These are phyloP conservation scores for Lutraria lutraria DNA, from an alignment of 2,888 invertebrate species.

Conservation along the genomic window DNA sequence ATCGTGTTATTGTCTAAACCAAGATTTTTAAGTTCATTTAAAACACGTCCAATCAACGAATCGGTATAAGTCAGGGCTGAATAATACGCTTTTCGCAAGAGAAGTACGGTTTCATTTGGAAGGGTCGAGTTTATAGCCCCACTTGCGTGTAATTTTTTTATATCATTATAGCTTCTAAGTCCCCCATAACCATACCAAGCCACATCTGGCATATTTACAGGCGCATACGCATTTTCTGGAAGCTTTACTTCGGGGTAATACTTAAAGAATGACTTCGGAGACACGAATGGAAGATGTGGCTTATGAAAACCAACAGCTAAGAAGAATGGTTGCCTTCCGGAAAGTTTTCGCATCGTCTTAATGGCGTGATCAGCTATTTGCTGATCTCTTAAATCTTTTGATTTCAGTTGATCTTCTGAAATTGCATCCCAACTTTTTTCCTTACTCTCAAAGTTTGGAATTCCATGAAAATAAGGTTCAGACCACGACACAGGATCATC, in stretches of 20 bases:
- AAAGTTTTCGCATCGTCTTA: conserved; percentile 88
- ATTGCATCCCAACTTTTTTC: conserved; percentile 89
- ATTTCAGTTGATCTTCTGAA: conserved; percentile 75
- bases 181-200: conserved; percentile 76
- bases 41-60: conserved; percentile 64
- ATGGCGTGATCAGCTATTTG: conserved; percentile 90
- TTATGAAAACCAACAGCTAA: conserved; percentile 95
- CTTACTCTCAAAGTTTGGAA: conserved; percentile 90
- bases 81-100: conserved; percentile 74
- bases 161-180: conserved; percentile 70
- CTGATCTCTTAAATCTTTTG: conserved; percentile 92
- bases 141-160: conserved; percentile 64
- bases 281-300: conserved; percentile 96
- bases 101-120: conserved; percentile 64
- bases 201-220: conserved; percentile 72
- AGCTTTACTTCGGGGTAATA: conserved; percentile 82
- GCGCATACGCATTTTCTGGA: conserved; percentile 76
- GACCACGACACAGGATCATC: conserved; percentile 76
- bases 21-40: conserved; percentile 65
- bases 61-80: conserved; percentile 73
- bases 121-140: conserved; percentile 76
- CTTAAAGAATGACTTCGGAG: conserved; percentile 92
- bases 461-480: conserved; percentile 58
- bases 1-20: conserved; percentile 73
- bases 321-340: conserved; percentile 90